phyloP scores from a whole-genome alignment of 1,140 invertebrate species.

The Orchesella cincta region DNA sequence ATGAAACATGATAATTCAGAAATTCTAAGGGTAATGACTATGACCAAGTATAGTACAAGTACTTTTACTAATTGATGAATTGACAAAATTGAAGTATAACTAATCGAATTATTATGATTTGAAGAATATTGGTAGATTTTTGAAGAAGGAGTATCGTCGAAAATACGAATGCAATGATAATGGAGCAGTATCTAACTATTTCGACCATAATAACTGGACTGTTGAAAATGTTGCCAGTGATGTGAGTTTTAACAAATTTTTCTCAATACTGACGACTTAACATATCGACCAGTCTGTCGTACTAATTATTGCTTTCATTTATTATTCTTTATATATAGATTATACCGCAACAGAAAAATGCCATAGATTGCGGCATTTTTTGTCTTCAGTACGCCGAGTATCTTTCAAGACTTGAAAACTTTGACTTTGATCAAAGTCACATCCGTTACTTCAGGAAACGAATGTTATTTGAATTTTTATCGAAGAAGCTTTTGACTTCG shows the following conservation, averaged over 20 bases:
- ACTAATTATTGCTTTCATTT: no score
- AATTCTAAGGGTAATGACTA: background rate
- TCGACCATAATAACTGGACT: background rate
- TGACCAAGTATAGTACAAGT: constrained; percentile 24
- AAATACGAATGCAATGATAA: background rate
- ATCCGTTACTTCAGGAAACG: constrained; percentile 23
- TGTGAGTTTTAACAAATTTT: constrained; percentile 1
- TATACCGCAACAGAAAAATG: constrained; percentile 24
- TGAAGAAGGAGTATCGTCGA: background rate
- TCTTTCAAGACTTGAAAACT: background rate
- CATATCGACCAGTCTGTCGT: no score
- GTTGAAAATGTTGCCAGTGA: background rate
- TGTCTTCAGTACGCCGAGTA: constrained; percentile 27
- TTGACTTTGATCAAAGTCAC: constrained; percentile 30
- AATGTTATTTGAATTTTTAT: constrained; percentile 19
- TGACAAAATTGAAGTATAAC: no score
- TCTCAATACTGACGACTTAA: background rate
- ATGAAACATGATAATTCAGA: background rate
- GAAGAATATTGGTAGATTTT: constrained; percentile 4
- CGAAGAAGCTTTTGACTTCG: background rate
- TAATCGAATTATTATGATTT: background rate
- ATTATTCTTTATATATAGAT: background rate
- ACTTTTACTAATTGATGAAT: no score
- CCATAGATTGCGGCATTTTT: constrained; percentile 31
- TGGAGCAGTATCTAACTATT: background rate